phyloP scores from a whole-genome alignment of 2,888 invertebrate genomes.

The Drosophila kambysellisi region DNA sequence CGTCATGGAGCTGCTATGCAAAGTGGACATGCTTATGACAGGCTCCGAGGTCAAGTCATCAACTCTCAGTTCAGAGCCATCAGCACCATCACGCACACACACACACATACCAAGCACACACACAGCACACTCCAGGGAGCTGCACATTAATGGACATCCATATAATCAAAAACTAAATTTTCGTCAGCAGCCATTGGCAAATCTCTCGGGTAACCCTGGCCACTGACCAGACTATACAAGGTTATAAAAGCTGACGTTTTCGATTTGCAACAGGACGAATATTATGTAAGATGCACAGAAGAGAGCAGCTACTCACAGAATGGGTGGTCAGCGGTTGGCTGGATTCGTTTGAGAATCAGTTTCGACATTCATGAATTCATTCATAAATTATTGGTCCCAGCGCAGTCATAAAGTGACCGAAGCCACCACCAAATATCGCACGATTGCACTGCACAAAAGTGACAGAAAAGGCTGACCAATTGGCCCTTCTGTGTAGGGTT shows the following conservation, averaged over 20 bases:
- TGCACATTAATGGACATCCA: conserved; percentile 77
- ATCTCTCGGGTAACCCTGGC: conserved; percentile 47
- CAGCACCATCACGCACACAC: conserved; percentile 19
- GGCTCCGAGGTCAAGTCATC: conserved; percentile 46
- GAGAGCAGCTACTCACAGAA: conserved; percentile 17
- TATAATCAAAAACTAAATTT: conserved; percentile 79
- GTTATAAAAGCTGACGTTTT: conserved; percentile 61
- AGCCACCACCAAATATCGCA: conserved; percentile 74
- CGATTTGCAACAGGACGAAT: conserved; percentile 46
- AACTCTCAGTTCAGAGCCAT: conserved; percentile 28
- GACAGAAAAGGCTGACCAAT: conserved; percentile 15
- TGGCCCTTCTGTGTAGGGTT: conserved; percentile 1
- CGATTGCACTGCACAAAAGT: conserved; percentile 69
- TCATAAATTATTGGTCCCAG: conserved; percentile 81
- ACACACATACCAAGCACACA: conserved; percentile 1
- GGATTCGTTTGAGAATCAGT: conserved; percentile 14
- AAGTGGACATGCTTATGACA: conserved; percentile 37
- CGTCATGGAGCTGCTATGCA: conserved; percentile 46
- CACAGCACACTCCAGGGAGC: conserved; percentile 61
- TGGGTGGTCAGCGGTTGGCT: conserved; percentile 9
- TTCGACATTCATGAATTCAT: conserved; percentile 81
- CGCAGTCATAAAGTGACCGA: conserved; percentile 78
- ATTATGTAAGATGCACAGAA: conserved; percentile 40
- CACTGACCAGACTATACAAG: conserved; percentile 7
- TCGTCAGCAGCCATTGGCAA: conserved; percentile 41